phyloP scores from a whole-genome alignment of 1,140 invertebrate species.

The Himalopsyche phryganea region DNA sequence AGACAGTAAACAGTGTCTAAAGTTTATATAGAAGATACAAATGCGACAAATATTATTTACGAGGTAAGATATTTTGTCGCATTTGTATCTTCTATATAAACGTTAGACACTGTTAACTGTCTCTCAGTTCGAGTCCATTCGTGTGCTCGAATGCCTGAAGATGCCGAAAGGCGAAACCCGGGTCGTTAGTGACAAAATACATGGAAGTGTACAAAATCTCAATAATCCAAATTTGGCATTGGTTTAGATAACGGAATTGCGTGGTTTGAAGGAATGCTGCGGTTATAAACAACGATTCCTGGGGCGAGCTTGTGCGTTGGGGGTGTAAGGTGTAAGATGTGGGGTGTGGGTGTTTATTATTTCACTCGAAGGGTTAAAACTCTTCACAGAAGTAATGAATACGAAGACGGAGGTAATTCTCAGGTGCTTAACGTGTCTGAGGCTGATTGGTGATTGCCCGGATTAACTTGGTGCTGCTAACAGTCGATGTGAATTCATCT shows the following conservation, averaged over 20 bases:
- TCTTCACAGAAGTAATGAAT: constrained; percentile 1
- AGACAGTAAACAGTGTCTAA: too few species aligned
- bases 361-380: not conserved
- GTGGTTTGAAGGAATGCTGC: not conserved
- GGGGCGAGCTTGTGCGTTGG: not conserved
- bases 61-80: too few species aligned
- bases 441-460: not conserved
- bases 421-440: constrained; percentile 7
- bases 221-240: too few species aligned
- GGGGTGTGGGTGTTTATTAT: not conserved
- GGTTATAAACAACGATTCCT: constrained; percentile 24
- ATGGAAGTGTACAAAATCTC: too few species aligned
- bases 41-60: too few species aligned
- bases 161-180: too few species aligned
- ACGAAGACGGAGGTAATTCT: constrained; percentile 14
- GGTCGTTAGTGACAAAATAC: too few species aligned
- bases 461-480: not conserved
- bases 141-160: too few species aligned
- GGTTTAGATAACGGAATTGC: not conserved
- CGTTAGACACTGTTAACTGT: too few species aligned
- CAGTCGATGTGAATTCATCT: not conserved
- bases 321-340: not conserved
- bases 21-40: too few species aligned
- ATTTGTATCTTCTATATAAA: too few species aligned
- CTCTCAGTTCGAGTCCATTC: too few species aligned